A percentile compares a stretch with the other conserved stretches of the same genome.
phyloP scores from a whole-genome alignment of 2,888 invertebrate species.

The Onchidella celtica region DNA sequence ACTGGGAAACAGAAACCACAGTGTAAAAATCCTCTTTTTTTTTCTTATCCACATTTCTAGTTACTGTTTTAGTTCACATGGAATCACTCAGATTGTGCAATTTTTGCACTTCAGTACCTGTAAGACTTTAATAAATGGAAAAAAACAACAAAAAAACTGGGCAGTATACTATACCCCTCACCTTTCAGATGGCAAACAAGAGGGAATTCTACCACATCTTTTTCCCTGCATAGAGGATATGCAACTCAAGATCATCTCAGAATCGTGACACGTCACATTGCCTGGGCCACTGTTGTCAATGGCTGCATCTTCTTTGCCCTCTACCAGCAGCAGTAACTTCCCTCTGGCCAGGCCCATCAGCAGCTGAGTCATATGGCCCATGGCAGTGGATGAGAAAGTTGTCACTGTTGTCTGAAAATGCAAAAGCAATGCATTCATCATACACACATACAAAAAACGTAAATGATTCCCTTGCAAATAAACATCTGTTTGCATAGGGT shows the following conservation, averaged over 20 bases:
- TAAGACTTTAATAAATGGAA: too few relatives aligned
- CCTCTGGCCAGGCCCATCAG: slow-evolving; percentile 32
- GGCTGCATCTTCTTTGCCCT: not conserved
- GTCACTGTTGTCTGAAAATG: too few relatives aligned
- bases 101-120: too few relatives aligned
- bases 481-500: too few relatives aligned
- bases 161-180: not conserved
- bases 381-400: too few relatives aligned
- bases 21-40: not conserved
- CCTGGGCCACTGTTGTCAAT: not conserved
- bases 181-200: slow-evolving; percentile 18
- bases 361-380: slow-evolving; percentile 29
- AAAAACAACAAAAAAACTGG: not conserved
- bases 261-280: not conserved
- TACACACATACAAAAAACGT: not conserved
- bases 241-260: slow-evolving; percentile 8
- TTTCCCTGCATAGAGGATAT: not conserved
- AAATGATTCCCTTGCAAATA: too few relatives aligned
- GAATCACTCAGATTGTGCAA: too few relatives aligned
- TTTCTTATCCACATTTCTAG: too few relatives aligned
- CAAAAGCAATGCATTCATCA: not conserved
- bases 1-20: too few relatives aligned
- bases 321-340: slow-evolving; percentile 22
- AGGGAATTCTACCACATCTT: not conserved
- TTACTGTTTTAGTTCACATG: too few relatives aligned